Evolutionary conservation across 92 coral and sea anemone genomes (phyloP).

Genomic region (Zoanthus sociatus): DNA sequence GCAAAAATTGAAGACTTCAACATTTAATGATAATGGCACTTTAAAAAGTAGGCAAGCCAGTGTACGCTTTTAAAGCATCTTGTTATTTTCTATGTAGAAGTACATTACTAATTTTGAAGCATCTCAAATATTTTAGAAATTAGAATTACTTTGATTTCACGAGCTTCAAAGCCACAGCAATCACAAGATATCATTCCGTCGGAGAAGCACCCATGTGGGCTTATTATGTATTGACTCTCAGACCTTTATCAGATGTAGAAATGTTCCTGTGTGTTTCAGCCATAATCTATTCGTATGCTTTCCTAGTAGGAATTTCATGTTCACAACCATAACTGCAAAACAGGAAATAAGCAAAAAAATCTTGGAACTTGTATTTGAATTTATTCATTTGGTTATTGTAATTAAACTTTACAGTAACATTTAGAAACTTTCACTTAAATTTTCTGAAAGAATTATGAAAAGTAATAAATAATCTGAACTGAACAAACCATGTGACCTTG

Average conservation of each 20-base stretch:
- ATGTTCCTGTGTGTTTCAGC: conserved; percentile 35
- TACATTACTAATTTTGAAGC: neutral
- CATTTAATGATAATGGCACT: too few relatives aligned
- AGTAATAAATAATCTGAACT: neutral
- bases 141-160: conserved; percentile 53
- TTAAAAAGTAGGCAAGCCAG: too few relatives aligned
- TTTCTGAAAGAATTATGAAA: too few relatives aligned
- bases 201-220: conserved; percentile 76
- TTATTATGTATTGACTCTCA: conserved; percentile 47
- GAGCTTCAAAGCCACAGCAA: conserved; percentile 64
- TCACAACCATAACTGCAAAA: conserved; percentile 65
- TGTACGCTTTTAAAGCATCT: too few relatives aligned
- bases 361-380: neutral
- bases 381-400: neutral
- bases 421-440: too few relatives aligned
- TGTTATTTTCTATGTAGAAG: too few relatives aligned
- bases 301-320: conserved; percentile 59
- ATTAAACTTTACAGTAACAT: neutral
- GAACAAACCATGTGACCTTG: conserved; percentile 23
- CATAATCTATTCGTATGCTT: conserved; percentile 46
- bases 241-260: conserved; percentile 53
- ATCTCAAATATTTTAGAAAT: too few relatives aligned
- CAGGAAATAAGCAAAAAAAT: neutral
- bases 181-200: conserved; percentile 66
- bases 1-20: too few relatives aligned